These are phyloP conservation scores for Pantherophis vulpinus DNA, from an alignment of 2,797 vertebrate species.

Conservation along the genomic window DNA sequence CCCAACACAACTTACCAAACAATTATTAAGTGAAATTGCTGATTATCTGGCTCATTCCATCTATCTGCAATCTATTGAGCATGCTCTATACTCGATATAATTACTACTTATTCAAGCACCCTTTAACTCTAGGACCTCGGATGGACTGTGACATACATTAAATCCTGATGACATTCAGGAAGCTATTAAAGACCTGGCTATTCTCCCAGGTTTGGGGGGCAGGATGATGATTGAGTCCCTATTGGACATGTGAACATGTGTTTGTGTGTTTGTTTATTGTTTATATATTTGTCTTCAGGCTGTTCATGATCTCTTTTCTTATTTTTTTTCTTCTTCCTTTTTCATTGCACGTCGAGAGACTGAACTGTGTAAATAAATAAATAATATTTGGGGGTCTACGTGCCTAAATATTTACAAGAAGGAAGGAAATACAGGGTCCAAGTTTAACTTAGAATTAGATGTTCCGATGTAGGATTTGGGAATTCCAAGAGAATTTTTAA, in stretches of 20 bases:
- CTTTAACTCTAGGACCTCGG: background rate
- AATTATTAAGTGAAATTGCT: background rate
- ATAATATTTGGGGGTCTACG: background rate
- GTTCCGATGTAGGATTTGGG: background rate
- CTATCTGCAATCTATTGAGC: background rate
- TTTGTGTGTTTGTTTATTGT: background rate
- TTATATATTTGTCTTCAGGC: background rate
- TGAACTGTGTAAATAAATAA: background rate
- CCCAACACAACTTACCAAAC: background rate
- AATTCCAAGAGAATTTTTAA: background rate
- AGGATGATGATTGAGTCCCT: background rate
- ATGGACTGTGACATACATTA: background rate
- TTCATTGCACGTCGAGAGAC: background rate
- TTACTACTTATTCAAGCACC: background rate
- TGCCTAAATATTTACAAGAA: background rate
- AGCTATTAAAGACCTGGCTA: background rate
- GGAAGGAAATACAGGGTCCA: background rate
- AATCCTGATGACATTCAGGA: background rate
- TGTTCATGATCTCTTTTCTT: background rate
- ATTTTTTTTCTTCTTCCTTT: background rate
- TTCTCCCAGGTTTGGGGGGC: background rate
- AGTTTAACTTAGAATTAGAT: background rate
- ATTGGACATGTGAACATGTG: background rate
- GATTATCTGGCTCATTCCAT: background rate
- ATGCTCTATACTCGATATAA: background rate